Conservation (phyloP, 2,113 vertebrate genomes). For the Forbesichthys agassizii region DNA sequence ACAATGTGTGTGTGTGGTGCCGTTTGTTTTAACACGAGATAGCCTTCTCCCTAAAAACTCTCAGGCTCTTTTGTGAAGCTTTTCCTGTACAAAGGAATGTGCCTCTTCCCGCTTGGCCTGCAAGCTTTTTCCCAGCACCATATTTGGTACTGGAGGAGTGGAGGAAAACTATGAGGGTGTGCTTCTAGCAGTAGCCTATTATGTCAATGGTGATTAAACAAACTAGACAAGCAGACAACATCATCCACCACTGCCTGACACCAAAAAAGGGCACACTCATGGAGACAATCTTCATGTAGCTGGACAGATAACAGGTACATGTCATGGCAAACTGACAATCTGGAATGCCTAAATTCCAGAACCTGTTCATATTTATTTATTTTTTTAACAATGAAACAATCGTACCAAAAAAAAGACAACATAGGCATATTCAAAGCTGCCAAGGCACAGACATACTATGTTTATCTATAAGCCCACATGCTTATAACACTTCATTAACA, state of each 20-base stretch:
- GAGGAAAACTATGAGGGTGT: conserved; percentile 67
- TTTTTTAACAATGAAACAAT: conserved; percentile 7
- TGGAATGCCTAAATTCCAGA: conserved; percentile 12
- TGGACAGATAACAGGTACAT: conserved; percentile 47
- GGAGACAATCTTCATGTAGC: conserved; percentile 23
- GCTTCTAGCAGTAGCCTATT: conserved; percentile 58
- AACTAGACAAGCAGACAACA: conserved; percentile 48
- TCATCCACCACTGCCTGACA: conserved; percentile 36
- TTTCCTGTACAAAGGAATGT: conserved; percentile 77
- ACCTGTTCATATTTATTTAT: conserved; percentile 17
- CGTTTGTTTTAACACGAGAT: conserved; percentile 24
- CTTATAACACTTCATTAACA: conserved; percentile 22
- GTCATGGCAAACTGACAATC: conserved; percentile 34
- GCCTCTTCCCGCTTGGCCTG: conserved; percentile 67
- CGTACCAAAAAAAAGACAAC: conserved; percentile 25
- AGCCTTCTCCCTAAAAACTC: conserved; percentile 32
- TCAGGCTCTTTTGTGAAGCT: conserved; percentile 51
- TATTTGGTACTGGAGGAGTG: conserved; percentile 79
- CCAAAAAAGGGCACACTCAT: conserved; percentile 67
- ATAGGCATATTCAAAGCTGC: not conserved
- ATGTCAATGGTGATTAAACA: conserved; percentile 73
- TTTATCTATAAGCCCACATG: conserved; percentile 50
- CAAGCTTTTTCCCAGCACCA: conserved; percentile 75
- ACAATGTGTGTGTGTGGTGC: conserved; percentile 12
- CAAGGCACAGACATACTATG: not conserved